Percentiles rank a stretch among this genome's conserved stretches.
phyloP scores from a whole-genome alignment of 2,113 vertebrate species.

The Ceyx margarethae region DNA sequence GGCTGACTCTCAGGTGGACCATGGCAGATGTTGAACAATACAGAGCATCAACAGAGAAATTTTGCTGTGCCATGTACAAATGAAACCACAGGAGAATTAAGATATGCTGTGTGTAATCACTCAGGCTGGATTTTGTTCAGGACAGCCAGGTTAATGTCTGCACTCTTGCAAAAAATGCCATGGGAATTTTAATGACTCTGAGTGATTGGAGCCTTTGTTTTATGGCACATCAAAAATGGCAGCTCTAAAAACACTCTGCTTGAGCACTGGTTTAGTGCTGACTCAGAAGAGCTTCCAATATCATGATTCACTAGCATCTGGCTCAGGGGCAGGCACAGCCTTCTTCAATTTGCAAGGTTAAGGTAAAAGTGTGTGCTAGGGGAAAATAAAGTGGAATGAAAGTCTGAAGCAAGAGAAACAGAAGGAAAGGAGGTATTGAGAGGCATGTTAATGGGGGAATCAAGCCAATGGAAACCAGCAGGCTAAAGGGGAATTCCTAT shows the following conservation, averaged over 20 bases:
- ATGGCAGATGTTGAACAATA: slow-evolving; percentile 47
- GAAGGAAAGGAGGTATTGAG: neutral
- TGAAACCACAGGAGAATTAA: slow-evolving; percentile 63
- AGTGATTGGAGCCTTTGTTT: slow-evolving; percentile 63
- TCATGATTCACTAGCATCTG: slow-evolving; percentile 3
- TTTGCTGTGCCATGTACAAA: slow-evolving; percentile 59
- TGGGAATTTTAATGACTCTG: slow-evolving; percentile 69
- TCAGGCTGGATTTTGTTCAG: slow-evolving; percentile 68
- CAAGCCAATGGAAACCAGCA: neutral
- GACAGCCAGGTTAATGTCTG: slow-evolving; percentile 68
- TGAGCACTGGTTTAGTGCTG: slow-evolving; percentile 46
- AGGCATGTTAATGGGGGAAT: neutral
- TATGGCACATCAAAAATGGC: slow-evolving; percentile 54
- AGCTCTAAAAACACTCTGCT: slow-evolving; percentile 42
- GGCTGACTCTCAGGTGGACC: slow-evolving; percentile 22
- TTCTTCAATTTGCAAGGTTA: neutral
- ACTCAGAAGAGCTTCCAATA: slow-evolving; percentile 48
- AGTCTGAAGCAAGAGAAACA: neutral
- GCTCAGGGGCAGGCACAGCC: neutral
- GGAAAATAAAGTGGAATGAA: neutral
- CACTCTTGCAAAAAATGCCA: slow-evolving; percentile 65
- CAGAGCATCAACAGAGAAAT: slow-evolving; percentile 60
- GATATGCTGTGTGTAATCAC: slow-evolving; percentile 64
- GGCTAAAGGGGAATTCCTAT: neutral
- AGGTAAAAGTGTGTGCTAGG: neutral